phyloP scores from a whole-genome alignment of 2,888 invertebrate genomes.

The Ennomos fuscantarius region DNA sequence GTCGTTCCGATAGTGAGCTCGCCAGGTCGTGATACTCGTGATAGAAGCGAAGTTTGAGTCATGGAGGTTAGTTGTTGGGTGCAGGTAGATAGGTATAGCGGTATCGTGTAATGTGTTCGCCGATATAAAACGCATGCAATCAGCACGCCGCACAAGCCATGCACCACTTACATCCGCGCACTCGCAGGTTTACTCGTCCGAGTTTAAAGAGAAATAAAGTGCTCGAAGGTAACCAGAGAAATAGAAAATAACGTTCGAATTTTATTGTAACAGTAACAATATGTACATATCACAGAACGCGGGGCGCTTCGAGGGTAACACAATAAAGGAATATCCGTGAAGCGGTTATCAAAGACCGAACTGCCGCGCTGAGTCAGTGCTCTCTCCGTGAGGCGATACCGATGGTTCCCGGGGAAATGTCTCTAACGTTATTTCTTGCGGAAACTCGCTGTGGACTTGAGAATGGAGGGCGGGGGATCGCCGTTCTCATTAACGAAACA shows the following conservation, averaged over 20 bases:
- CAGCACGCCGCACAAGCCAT: slow-evolving; percentile 78
- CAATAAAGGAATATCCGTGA: slow-evolving; percentile 61
- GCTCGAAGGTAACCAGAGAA: slow-evolving; percentile 66
- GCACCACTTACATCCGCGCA: slow-evolving; percentile 78
- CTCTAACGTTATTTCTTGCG: slow-evolving; percentile 79
- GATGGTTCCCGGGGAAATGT: slow-evolving; percentile 56
- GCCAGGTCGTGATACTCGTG: slow-evolving; percentile 51
- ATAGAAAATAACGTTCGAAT: slow-evolving; percentile 67
- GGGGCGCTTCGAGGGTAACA: slow-evolving; percentile 81
- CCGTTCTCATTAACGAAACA: slow-evolving; percentile 87
- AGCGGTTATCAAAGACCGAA: slow-evolving; percentile 64
- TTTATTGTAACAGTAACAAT: slow-evolving; percentile 85
- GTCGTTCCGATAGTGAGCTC: slow-evolving; percentile 42
- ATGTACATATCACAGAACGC: slow-evolving; percentile 85
- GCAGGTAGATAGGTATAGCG: slow-evolving; percentile 53
- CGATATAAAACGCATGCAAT: slow-evolving; percentile 75
- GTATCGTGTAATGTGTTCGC: slow-evolving; percentile 51
- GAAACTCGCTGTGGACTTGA: slow-evolving; percentile 81
- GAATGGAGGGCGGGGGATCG: slow-evolving; percentile 81
- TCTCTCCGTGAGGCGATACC: slow-evolving; percentile 62
- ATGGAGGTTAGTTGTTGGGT: slow-evolving; percentile 53
- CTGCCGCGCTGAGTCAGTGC: slow-evolving; percentile 67
- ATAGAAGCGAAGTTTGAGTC: slow-evolving; percentile 52
- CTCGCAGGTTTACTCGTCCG: slow-evolving; percentile 58
- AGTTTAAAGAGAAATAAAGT: slow-evolving; percentile 61